Conservation (phyloP, 2,797 vertebrate species). For the Alauda arvensis region DNA sequence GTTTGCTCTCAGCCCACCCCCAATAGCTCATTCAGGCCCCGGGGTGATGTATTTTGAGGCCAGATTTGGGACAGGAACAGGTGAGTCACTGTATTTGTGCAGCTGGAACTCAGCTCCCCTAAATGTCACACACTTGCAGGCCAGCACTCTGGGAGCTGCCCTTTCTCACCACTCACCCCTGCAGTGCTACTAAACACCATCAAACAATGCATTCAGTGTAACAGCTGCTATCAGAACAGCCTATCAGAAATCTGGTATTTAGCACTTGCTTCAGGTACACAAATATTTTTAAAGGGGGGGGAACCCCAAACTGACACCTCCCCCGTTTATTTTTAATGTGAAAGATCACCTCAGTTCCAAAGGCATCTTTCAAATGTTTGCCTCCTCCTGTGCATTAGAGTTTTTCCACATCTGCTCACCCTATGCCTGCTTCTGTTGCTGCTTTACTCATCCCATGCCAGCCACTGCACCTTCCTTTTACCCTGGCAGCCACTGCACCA, state of each 20-base stretch:
- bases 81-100: too few species aligned
- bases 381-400: not conserved
- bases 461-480: not conserved
- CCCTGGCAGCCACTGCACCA: not conserved
- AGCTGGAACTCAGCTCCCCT: not conserved
- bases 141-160: not conserved
- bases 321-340: not conserved
- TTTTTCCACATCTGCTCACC: not conserved
- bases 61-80: not conserved
- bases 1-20: not conserved
- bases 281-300: not conserved
- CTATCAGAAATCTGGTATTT: not conserved
- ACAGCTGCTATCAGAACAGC: not conserved
- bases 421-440: not conserved
- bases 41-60: not conserved
- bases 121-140: rapidly evolving
- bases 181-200: not conserved
- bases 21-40: not conserved
- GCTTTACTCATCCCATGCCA: not conserved
- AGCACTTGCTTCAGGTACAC: not conserved
- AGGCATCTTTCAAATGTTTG: not conserved
- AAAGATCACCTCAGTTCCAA: not conserved
- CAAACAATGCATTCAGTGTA: not conserved
- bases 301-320: not conserved
- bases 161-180: not conserved